Conservation (phyloP, 2,888 invertebrate genomes). For the Harpagoxenus sublaevis region DNA sequence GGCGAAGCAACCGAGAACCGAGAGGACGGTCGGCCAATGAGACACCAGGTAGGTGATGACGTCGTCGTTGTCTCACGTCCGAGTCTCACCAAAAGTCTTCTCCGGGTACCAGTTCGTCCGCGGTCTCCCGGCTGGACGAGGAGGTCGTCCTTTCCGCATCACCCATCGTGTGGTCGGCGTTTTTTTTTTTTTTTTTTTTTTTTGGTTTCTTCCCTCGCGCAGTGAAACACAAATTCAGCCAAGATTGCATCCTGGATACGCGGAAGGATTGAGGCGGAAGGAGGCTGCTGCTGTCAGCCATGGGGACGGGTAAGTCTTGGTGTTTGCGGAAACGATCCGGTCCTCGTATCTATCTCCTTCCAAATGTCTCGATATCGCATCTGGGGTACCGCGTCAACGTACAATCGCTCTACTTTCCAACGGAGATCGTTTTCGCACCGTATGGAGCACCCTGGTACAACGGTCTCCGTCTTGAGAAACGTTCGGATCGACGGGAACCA, state of each 20-base stretch:
- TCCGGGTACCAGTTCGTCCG: slow-evolving; percentile 84
- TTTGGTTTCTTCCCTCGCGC: slow-evolving; percentile 56
- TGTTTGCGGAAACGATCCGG: slow-evolving; percentile 40
- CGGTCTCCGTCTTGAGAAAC: background rate
- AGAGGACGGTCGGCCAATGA: slow-evolving; percentile 80
- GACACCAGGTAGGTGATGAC: slow-evolving; percentile 80
- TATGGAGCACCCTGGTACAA: background rate
- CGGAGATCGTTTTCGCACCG: slow-evolving; percentile 22
- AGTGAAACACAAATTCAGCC: slow-evolving; percentile 74
- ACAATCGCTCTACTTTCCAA: background rate
- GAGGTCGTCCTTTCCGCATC: slow-evolving; percentile 64
- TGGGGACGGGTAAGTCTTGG: slow-evolving; percentile 84
- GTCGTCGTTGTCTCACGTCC: slow-evolving; percentile 81
- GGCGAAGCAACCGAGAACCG: slow-evolving; percentile 61
- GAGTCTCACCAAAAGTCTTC: slow-evolving; percentile 82
- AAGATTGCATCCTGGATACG: slow-evolving; percentile 77
- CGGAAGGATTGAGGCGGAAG: slow-evolving; percentile 78
- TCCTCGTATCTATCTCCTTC: slow-evolving; percentile 5
- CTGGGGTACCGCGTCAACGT: background rate
- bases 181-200: slow-evolving; percentile 66
- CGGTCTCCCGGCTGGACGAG: slow-evolving; percentile 84
- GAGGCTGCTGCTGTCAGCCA: slow-evolving; percentile 82
- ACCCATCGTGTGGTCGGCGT: slow-evolving; percentile 52
- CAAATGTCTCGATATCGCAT: slow-evolving; percentile 4
- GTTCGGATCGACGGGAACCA: background rate